Evolutionary conservation across 2,888 invertebrate species (phyloP).

Genomic region (Diaphora mendica): DNA sequence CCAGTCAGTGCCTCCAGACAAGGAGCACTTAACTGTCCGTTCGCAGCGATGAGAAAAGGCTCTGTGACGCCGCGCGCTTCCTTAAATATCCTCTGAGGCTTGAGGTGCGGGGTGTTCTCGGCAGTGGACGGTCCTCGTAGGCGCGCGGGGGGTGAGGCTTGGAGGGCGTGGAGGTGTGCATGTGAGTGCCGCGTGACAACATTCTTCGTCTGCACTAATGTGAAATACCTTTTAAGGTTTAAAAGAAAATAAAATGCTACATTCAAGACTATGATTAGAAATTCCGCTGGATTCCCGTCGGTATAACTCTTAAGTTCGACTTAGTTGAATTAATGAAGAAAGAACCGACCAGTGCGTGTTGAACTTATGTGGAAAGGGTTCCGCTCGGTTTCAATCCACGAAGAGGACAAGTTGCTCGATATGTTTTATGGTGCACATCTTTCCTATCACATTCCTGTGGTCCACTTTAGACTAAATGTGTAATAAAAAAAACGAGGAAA

Average conservation of each 20-base stretch:
- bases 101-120: too few species aligned
- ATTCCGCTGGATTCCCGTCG: neutral
- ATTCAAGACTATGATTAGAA: neutral
- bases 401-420: neutral
- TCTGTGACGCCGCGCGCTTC: too few species aligned
- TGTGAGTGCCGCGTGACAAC: too few species aligned
- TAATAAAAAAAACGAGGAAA: neutral
- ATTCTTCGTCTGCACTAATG: too few species aligned
- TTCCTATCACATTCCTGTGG: neutral
- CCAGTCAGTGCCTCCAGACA: too few species aligned
- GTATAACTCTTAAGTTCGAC: slow-evolving; percentile 4
- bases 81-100: too few species aligned
- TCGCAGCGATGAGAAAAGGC: too few species aligned
- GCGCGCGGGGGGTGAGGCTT: too few species aligned
- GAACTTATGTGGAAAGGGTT: neutral
- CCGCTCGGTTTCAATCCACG: neutral
- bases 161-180: too few species aligned
- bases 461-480: neutral
- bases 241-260: neutral
- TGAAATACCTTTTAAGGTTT: too few species aligned
- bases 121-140: too few species aligned
- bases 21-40: too few species aligned
- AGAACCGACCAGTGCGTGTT: neutral
- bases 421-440: neutral
- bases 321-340: slow-evolving; percentile 8